Percentiles rank a stretch among this genome's conserved stretches.
phyloP scores from a whole-genome alignment of 2,888 invertebrate species.

The Chalcosyrphus nemorum region DNA sequence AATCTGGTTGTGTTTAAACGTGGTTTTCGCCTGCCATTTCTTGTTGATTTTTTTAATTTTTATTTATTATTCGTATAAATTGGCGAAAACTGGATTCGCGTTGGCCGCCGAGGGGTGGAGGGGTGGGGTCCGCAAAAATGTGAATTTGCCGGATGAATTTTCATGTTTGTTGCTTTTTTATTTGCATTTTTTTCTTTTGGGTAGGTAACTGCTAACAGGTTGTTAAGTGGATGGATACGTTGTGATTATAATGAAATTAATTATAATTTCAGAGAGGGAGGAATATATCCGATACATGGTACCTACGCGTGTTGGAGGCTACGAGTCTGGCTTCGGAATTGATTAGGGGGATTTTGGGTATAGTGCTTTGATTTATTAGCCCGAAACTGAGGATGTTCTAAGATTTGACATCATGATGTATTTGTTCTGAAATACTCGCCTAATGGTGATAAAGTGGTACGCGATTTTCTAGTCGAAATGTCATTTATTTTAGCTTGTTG shows the following conservation, averaged over 20 bases:
- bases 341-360: neutral
- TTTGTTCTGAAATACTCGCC: neutral
- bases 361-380: neutral
- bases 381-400: neutral
- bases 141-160: conserved; percentile 22
- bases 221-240: conserved; percentile 44
- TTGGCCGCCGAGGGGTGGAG: neutral
- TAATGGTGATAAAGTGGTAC: neutral
- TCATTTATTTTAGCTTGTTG: neutral
- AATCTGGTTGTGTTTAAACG: conserved; percentile 24
- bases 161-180: neutral
- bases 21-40: conserved; percentile 1
- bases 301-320: conserved; percentile 1
- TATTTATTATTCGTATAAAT: conserved; percentile 3
- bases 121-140: neutral
- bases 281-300: neutral
- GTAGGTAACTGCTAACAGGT: conserved; percentile 39
- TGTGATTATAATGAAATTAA: conserved; percentile 45
- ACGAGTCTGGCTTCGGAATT: neutral
- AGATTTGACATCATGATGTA: neutral
- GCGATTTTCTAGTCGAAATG: neutral
- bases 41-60: conserved; percentile 22
- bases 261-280: neutral
- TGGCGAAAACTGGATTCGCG: conserved; percentile 44
- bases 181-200: conserved; percentile 23